Evolutionary conservation across 2,113 vertebrate genomes (phyloP).

Genomic region (Oreochromis spilurus): DNA sequence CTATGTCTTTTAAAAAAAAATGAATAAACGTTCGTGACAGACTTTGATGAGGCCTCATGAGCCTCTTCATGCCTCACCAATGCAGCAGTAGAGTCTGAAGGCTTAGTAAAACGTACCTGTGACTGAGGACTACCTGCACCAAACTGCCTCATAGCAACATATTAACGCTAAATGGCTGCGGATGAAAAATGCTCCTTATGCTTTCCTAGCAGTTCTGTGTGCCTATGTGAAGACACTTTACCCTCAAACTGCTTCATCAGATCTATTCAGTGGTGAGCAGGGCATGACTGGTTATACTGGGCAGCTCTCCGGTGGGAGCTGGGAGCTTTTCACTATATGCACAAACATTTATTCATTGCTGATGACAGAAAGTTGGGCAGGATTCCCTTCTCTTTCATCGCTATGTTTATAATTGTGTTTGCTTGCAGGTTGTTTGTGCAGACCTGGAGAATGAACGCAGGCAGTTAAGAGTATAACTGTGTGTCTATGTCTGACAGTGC

Average conservation of each 20-base stretch:
- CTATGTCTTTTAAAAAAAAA: background rate
- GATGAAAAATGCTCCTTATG: background rate
- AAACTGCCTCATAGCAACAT: background rate
- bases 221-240: constrained; percentile 8
- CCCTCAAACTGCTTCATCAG: background rate
- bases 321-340: background rate
- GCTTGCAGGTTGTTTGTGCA: background rate
- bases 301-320: background rate
- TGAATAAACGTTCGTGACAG: background rate
- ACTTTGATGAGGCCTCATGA: background rate
- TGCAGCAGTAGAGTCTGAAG: background rate
- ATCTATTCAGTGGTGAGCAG: background rate
- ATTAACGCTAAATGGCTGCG: background rate
- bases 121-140: background rate
- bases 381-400: background rate
- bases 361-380: background rate
- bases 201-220: background rate
- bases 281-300: constrained; percentile 19
- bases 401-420: background rate
- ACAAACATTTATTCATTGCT: background rate
- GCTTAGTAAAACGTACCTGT: background rate
- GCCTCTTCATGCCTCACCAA: background rate
- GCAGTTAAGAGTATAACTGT: background rate
- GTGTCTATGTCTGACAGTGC: background rate
- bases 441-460: background rate